Percentiles rank a stretch among this genome's conserved stretches.
Evolutionary conservation across 2,888 invertebrate genomes (phyloP).

Genomic region (Odontocolon sp.): DNA sequence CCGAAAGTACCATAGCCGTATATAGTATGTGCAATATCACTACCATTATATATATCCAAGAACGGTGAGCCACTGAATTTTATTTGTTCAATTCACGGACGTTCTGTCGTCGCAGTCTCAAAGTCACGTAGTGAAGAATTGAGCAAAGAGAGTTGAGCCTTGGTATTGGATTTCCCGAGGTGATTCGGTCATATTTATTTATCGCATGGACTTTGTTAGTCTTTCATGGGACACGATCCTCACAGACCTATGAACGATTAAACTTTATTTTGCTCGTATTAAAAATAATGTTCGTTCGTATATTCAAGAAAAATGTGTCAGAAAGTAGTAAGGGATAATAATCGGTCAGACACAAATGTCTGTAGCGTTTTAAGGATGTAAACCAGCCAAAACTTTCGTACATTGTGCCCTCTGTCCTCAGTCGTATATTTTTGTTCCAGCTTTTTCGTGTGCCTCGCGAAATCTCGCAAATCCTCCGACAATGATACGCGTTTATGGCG

Average conservation of each 20-base stretch:
- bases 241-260: too few species aligned
- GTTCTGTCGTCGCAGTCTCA: background rate
- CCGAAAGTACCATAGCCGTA: too few species aligned
- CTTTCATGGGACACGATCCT: too few species aligned
- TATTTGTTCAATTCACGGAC: slow-evolving; percentile 42
- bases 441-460: slow-evolving; percentile 33
- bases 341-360: slow-evolving; percentile 1
- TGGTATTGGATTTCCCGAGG: slow-evolving; percentile 5
- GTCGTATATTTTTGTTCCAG: background rate
- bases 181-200: slow-evolving; percentile 21
- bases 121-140: slow-evolving; percentile 46
- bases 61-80: slow-evolving; percentile 44
- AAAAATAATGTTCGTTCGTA: background rate
- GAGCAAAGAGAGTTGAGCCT: too few species aligned
- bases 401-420: background rate
- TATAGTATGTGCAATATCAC: slow-evolving; percentile 1
- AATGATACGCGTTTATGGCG: slow-evolving; percentile 69
- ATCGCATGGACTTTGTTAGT: background rate
- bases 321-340: background rate
- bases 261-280: background rate
- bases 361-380: background rate
- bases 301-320: background rate
- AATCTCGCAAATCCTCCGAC: slow-evolving; percentile 73
- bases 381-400: background rate
- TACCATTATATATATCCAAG: slow-evolving; percentile 28